phyloP scores from a whole-genome alignment of 2,888 invertebrate genomes.

The Pandemis heparana region DNA sequence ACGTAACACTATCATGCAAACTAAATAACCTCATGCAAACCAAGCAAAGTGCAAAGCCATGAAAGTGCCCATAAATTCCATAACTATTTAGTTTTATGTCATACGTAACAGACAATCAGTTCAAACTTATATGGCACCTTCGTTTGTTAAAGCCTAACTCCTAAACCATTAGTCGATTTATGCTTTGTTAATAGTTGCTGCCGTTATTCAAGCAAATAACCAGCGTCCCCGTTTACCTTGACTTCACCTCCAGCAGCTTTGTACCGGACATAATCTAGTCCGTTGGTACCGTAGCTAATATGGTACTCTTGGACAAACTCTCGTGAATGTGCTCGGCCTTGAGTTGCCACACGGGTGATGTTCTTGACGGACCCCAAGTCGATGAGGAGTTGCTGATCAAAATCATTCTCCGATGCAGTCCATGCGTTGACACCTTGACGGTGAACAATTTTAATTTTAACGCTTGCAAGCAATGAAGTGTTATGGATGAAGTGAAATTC shows the following conservation, averaged over 20 bases:
- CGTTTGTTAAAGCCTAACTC: background rate
- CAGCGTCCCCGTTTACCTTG: conserved; percentile 88
- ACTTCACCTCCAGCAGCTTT: conserved; percentile 95
- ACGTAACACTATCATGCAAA: conserved; percentile 24
- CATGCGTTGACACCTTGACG: conserved; percentile 94
- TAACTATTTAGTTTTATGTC: too few relatives aligned
- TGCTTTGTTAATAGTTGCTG: conserved; percentile 2
- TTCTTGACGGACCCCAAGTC: conserved; percentile 96
- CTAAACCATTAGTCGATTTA: background rate
- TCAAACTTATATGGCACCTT: background rate
- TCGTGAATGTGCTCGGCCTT: conserved; percentile 95
- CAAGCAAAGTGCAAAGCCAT: conserved; percentile 3
- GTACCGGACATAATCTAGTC: conserved; percentile 94
- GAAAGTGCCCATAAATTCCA: background rate
- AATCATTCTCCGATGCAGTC: conserved; percentile 96
- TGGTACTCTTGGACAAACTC: conserved; percentile 98
- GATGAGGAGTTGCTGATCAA: conserved; percentile 95
- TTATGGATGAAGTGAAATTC: background rate
- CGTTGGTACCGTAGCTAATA: conserved; percentile 96
- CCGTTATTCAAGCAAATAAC: conserved; percentile 26
- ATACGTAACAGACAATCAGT: background rate
- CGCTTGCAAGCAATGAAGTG: conserved; percentile 49
- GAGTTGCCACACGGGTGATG: conserved; percentile 94
- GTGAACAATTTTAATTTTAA: conserved; percentile 52
- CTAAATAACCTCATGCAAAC: conserved; percentile 34